A percentile compares a stretch with the other conserved stretches of the same genome.
Conservation (phyloP, 2,113 vertebrate species). For the Origma solitaria region DNA sequence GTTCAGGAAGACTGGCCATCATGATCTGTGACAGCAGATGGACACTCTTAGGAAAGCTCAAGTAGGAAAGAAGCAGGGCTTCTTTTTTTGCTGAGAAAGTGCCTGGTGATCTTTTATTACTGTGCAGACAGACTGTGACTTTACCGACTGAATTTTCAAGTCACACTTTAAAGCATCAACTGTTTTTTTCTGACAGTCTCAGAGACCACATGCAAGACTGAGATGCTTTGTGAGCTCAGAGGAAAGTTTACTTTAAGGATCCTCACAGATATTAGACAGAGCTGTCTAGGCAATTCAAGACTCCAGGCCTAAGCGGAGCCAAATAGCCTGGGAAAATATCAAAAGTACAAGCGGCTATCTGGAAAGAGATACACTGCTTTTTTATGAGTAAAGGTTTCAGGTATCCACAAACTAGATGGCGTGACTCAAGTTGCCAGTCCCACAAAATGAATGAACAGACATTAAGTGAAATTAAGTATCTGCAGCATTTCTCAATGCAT, state of each 20-base stretch:
- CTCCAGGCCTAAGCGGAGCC: not conserved
- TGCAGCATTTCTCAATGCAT: not conserved
- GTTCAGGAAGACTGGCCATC: not conserved
- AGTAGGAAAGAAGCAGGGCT: not conserved
- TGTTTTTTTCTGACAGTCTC: not conserved
- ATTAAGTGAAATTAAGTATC: not conserved
- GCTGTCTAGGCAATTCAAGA: not conserved
- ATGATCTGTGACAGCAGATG: not conserved
- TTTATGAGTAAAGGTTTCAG: not conserved
- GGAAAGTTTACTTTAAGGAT: not conserved
- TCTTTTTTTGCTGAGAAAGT: not conserved
- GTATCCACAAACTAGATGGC: not conserved
- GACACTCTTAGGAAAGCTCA: not conserved
- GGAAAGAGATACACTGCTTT: not conserved
- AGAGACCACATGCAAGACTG: not conserved
- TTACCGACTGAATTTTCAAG: not conserved
- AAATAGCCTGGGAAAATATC: not conserved
- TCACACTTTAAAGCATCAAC: not conserved
- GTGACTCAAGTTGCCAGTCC: not conserved
- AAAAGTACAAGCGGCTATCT: not conserved
- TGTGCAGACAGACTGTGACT: not conserved
- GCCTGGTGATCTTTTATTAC: not conserved
- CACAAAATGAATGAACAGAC: not conserved
- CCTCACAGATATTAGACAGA: not conserved
- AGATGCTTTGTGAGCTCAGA: not conserved